Conservation (phyloP, 2,113 vertebrate genomes). For the rat (Rattus norvegicus) region DNA sequence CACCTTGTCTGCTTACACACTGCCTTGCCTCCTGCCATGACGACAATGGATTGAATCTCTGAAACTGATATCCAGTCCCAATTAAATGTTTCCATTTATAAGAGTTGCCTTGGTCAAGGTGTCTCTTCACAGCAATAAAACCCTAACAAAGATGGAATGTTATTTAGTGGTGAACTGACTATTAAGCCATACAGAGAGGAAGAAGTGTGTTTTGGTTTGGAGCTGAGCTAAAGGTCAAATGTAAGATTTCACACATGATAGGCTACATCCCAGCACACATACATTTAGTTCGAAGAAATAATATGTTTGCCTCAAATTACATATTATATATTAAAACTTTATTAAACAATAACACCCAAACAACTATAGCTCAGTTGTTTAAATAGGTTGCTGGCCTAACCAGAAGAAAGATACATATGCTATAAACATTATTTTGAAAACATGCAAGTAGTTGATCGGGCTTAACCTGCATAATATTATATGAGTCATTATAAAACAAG, state of each 20-base stretch:
- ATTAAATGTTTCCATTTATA: too few species aligned
- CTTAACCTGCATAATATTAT: conserved; percentile 1
- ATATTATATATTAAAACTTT: conserved; percentile 42
- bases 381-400: not conserved
- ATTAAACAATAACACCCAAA: conserved; percentile 34
- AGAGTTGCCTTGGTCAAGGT: too few species aligned
- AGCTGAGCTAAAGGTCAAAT: not conserved
- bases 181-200: not conserved
- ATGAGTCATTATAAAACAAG: conserved; percentile 38
- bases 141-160: too few species aligned
- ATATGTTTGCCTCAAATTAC: not conserved
- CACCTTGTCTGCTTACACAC: too few species aligned
- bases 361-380: conserved; percentile 12
- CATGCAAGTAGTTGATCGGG: not conserved
- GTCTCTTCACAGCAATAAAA: too few species aligned
- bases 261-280: not conserved
- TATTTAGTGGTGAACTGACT: not conserved
- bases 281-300: conserved; percentile 11
- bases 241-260: not conserved
- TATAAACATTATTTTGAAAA: conserved; percentile 51
- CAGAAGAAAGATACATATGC: not conserved
- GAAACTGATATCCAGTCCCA: too few species aligned
- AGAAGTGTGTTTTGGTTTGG: not conserved
- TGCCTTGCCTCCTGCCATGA: too few species aligned
- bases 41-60: too few species aligned